phyloP scores from a whole-genome alignment of 1,140 invertebrate species.

The Macrocentrus cingulum region DNA sequence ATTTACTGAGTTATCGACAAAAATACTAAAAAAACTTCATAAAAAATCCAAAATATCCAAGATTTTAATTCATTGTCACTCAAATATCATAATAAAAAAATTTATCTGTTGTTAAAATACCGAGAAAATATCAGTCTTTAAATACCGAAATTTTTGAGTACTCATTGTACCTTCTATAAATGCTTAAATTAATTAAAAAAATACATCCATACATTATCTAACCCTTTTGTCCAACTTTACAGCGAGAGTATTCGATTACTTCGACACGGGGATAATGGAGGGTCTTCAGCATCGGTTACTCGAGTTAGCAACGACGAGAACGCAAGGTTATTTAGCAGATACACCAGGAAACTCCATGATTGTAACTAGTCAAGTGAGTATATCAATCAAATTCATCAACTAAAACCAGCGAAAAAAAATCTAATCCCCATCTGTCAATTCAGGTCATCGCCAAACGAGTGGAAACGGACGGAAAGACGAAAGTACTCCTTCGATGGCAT shows the following conservation, averaged over 20 bases:
- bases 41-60: too few species aligned
- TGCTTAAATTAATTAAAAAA: too few species aligned
- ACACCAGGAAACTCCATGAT: slow-evolving; percentile 62
- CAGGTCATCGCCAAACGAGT: slow-evolving; percentile 66
- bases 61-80: too few species aligned
- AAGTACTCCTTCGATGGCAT: slow-evolving; percentile 69
- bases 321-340: slow-evolving; percentile 58
- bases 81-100: too few species aligned
- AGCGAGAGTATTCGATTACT: slow-evolving; percentile 85
- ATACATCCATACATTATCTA: too few species aligned
- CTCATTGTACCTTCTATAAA: too few species aligned
- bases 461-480: slow-evolving; percentile 63
- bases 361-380: slow-evolving; percentile 68
- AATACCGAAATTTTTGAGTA: too few species aligned
- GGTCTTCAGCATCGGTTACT: slow-evolving; percentile 73
- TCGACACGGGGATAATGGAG: slow-evolving; percentile 86
- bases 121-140: too few species aligned
- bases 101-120: too few species aligned
- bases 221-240: slow-evolving; percentile 32
- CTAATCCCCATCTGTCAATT: slow-evolving; percentile 16
- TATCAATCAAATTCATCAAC: slow-evolving; percentile 11
- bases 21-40: too few species aligned
- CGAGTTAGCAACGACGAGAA: slow-evolving; percentile 64
- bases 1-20: too few species aligned
- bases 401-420: background rate